A percentile compares a stretch with the other conserved stretches of the same genome.
Evolutionary conservation across 1,140 invertebrate genomes (phyloP).

Genomic region (Anoplolepis gracilipes): DNA sequence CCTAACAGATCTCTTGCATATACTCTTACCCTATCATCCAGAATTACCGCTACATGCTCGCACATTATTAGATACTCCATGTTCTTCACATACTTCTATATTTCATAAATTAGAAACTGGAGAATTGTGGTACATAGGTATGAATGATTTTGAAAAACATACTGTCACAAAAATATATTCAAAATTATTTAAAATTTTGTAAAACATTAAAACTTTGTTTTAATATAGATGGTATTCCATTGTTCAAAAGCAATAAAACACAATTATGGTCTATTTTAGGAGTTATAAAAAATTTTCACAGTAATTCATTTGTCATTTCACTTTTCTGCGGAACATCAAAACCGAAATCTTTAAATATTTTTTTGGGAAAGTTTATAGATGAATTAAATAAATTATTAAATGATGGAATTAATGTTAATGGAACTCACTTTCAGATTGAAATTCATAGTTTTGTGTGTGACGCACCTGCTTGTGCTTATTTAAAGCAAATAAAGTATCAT

Average conservation of each 20-base stretch:
- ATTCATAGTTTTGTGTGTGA: constrained; percentile 1
- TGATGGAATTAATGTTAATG: not conserved
- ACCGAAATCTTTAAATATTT: constrained; percentile 11
- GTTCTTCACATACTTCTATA: not conserved
- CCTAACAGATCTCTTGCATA: not conserved
- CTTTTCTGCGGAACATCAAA: constrained; percentile 11
- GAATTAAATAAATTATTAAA: constrained; percentile 7
- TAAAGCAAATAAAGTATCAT: constrained; percentile 1
- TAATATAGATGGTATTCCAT: constrained; percentile 23
- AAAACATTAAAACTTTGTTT: not conserved
- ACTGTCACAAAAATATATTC: not conserved
- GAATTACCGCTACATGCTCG: not conserved
- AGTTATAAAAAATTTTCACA: constrained; percentile 7
- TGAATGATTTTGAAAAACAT: not conserved
- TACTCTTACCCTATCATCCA: not conserved
- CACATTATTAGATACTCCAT: not conserved
- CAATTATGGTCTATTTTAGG: constrained; percentile 26
- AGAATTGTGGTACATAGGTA: not conserved
- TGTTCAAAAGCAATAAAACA: not conserved
- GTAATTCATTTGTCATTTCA: not conserved
- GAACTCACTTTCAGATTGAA: not conserved
- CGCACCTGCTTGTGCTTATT: not conserved
- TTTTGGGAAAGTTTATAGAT: not conserved
- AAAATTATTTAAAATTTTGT: not conserved
- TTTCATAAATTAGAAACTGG: not conserved